Evolutionary conservation across 2,888 invertebrate species (phyloP).

Genomic region (Nomada hirtipes): DNA sequence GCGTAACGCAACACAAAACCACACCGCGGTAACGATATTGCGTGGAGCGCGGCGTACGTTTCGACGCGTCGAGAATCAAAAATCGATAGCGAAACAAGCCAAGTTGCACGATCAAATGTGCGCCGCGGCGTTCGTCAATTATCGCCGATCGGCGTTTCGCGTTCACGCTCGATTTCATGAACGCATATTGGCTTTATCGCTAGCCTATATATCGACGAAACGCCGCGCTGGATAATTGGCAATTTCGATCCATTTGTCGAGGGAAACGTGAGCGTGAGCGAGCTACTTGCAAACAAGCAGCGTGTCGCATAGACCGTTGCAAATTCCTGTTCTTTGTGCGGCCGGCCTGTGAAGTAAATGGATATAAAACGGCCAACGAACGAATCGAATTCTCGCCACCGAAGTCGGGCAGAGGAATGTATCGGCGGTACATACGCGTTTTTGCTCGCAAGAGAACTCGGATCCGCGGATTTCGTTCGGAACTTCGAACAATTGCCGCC

Average conservation of each 20-base stretch:
- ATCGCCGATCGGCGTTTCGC: conserved; percentile 15
- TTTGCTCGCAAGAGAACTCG: too few relatives aligned
- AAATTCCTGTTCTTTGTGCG: conserved; percentile 13
- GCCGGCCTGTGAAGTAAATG: not conserved
- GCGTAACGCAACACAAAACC: conserved; percentile 14
- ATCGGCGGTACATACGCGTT: not conserved
- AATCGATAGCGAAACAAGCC: not conserved
- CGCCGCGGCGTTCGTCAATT: conserved; percentile 3
- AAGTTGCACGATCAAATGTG: not conserved
- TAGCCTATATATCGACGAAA: conserved; percentile 46
- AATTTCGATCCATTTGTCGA: not conserved
- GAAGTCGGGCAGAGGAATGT: not conserved
- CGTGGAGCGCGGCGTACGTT: conserved; percentile 45
- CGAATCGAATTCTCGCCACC: too few relatives aligned
- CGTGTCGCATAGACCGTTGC: conserved; percentile 31
- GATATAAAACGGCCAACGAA: not conserved
- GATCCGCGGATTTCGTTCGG: not conserved
- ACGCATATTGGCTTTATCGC: conserved; percentile 29
- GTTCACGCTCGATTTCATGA: conserved; percentile 33
- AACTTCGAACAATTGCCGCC: not conserved
- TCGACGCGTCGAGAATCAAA: not conserved
- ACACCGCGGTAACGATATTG: conserved; percentile 21
- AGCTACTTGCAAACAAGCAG: conserved; percentile 29
- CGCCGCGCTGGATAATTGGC: conserved; percentile 11
- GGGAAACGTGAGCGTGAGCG: not conserved